Evolutionary conservation across 2,888 invertebrate species (phyloP).

Genomic region (Ennomos erosarius): DNA sequence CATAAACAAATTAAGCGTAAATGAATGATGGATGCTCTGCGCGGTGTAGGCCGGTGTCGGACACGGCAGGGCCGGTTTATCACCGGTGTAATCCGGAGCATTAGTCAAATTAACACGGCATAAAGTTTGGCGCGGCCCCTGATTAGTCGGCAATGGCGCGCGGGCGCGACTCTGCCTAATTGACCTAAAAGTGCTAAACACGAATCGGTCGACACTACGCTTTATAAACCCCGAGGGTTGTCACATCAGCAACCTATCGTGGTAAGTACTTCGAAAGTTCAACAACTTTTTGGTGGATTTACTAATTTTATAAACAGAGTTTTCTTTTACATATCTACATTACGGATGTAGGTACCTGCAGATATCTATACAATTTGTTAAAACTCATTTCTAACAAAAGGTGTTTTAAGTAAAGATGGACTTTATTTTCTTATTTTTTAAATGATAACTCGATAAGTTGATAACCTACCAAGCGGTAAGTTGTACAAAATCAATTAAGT

Average conservation of each 20-base stretch:
- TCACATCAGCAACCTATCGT: constrained; percentile 25
- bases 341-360: no score
- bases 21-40: constrained; percentile 60
- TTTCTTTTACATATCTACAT: no score
- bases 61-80: constrained; percentile 66
- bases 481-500: no score
- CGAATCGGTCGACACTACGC: constrained; percentile 81
- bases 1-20: constrained; percentile 61
- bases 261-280: background rate
- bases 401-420: no score
- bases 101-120: constrained; percentile 85
- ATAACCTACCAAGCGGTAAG: no score
- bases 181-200: constrained; percentile 84
- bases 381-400: no score
- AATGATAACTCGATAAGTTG: no score
- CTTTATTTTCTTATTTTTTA: no score
- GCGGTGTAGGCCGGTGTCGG: constrained; percentile 55
- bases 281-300: no score
- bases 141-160: constrained; percentile 72
- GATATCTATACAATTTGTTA: no score
- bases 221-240: constrained; percentile 73
- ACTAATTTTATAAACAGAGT: no score
- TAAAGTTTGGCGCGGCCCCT: constrained; percentile 81
- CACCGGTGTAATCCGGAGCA: constrained; percentile 73
- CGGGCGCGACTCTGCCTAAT: constrained; percentile 83